Evolutionary conservation across 2,113 vertebrate species (phyloP).

Genomic region (Scytalopus superciliaris): DNA sequence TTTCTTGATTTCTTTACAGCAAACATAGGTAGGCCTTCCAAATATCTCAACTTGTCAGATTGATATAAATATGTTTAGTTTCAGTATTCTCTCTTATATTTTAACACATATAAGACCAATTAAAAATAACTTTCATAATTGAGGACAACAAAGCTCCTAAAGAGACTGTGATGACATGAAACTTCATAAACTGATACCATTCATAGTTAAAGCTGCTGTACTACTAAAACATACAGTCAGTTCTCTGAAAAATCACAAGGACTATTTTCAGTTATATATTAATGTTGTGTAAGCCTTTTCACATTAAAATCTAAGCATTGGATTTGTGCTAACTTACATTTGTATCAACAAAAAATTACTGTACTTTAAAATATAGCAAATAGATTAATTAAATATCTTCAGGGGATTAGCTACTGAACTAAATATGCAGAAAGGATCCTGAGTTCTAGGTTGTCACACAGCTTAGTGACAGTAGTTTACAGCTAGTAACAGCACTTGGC

Average conservation of each 20-base stretch:
- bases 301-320: background rate
- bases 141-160: background rate
- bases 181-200: background rate
- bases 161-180: background rate
- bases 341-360: background rate
- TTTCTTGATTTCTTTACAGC: background rate
- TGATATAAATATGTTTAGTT: background rate
- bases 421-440: background rate
- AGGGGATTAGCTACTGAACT: background rate
- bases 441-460: background rate
- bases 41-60: background rate
- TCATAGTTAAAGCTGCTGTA: background rate
- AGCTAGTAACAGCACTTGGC: background rate
- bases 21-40: background rate
- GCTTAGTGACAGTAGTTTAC: background rate
- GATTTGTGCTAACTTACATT: background rate
- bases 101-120: background rate
- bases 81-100: background rate
- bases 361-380: background rate
- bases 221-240: background rate
- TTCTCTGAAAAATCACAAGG: background rate
- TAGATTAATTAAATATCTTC: background rate
- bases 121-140: background rate
- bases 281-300: background rate
- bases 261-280: background rate